Evolutionary conservation across 2,797 vertebrate genomes (phyloP), one percentile per base, ranked within the genome.

Genomic region (Melanotaenia nigrans): DNA sequence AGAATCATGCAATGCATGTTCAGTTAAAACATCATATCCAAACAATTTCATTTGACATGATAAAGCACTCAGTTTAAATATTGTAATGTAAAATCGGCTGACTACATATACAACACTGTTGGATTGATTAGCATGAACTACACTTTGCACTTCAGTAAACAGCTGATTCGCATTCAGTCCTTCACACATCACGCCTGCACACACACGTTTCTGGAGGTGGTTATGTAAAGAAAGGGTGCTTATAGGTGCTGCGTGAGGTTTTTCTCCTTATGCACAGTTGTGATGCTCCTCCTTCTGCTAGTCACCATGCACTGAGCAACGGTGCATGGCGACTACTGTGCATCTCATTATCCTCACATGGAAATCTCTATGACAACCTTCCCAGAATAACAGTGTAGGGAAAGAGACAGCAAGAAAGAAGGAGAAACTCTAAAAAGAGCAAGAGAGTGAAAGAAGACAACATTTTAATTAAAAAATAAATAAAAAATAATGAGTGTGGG

Each of bases 311-410:
- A 69, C 77, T 1, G 62, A 79, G 79, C 51, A 68, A 71, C 75
- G 28, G 87, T 7, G 36, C 89, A 79, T 40, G 77, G 86, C 65
- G 87, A 86, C 89, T 87, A 90, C 86, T 84, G 92, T 75, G 86
- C 91, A 93, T 93, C 86, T 93, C 88, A 92, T 93, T 94, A 92
- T 89, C 87, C 81, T 88, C 88, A 85, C 91, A 89, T 84, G 79
- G 87, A 92, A 84, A 94, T 95, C 95, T 84, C 95, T 95, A 94
- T 95, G 95, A 95, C 94, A 95, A 95, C 94, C 94, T 92, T 87
- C 85, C 82, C 81, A 82, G 89, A 92, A 89, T 90, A 91, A 87
- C 83, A 81, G 83, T 69, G 86, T 83, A 71, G 78, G 61, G 84
- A 90, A 82, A 94, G 83, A 81, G 89, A 90, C 81, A 85, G 80